Evolutionary conservation across 2,797 vertebrate species (phyloP).

Genomic region (Lepus oiostolus): DNA sequence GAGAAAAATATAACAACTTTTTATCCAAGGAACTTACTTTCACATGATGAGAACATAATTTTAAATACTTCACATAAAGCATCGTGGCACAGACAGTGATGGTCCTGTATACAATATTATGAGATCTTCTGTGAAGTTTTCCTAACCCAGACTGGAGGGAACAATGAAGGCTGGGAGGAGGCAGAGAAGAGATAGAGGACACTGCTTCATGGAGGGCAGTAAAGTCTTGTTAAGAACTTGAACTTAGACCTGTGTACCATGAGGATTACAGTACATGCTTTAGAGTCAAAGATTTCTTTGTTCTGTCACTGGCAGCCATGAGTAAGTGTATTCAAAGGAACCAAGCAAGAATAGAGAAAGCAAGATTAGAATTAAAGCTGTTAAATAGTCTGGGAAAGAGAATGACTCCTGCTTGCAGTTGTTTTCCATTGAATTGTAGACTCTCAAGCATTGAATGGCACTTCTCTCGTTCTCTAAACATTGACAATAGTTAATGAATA

Average conservation of each 20-base stretch:
- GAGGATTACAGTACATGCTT: not conserved
- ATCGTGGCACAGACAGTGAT: not conserved
- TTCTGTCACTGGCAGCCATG: fast-evolving
- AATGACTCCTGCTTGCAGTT: not conserved
- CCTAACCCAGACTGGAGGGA: not conserved
- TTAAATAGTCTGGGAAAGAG: not conserved
- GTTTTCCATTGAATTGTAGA: not conserved
- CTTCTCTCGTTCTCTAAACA: conserved; percentile 43
- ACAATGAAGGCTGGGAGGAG: not conserved
- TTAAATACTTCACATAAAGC: not conserved
- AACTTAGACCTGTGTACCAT: not conserved
- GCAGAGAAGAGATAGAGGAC: not conserved
- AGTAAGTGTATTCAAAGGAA: not conserved
- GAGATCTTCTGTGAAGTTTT: not conserved
- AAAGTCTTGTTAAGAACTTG: not conserved
- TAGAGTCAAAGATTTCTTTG: not conserved
- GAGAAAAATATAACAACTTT: not conserved
- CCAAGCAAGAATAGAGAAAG: not conserved
- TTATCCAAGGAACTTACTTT: not conserved
- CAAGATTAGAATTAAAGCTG: not conserved
- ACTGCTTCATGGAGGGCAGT: not conserved
- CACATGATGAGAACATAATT: not conserved
- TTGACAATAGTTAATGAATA: not conserved
- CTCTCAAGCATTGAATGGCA: not conserved
- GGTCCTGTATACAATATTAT: not conserved